Evolutionary conservation across 2,797 vertebrate genomes (phyloP).

Genomic region (Xenops minutus): DNA sequence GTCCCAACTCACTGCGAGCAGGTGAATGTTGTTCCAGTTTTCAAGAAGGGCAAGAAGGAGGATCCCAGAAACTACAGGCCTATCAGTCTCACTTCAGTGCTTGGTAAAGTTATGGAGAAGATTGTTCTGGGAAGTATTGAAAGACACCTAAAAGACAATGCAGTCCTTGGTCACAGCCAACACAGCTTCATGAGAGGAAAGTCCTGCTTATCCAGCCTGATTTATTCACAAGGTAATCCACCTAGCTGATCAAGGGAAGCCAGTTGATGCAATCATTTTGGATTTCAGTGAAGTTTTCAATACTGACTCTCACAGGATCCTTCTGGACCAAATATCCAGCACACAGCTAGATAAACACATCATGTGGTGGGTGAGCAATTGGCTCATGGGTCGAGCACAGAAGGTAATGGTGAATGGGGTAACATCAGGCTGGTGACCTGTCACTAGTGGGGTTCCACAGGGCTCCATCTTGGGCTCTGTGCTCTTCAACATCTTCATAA

Average conservation of each 20-base stretch:
- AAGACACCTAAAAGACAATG: neutral
- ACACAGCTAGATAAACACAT: neutral
- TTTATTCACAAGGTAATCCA: neutral
- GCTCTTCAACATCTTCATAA: neutral
- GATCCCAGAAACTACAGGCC: neutral
- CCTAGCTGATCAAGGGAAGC: neutral
- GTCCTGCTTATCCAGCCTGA: neutral
- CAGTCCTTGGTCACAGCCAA: neutral
- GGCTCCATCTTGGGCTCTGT: neutral
- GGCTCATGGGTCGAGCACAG: neutral
- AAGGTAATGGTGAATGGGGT: neutral
- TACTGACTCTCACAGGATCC: neutral
- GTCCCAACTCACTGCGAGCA: neutral
- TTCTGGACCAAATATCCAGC: neutral
- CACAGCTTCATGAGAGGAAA: neutral
- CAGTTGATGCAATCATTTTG: neutral
- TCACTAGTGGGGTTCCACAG: neutral
- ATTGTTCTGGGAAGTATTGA: neutral
- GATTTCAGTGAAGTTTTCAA: neutral
- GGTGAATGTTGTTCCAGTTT: neutral
- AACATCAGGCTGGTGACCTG: neutral
- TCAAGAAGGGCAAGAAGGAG: neutral
- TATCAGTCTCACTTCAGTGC: neutral
- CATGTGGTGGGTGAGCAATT: neutral
- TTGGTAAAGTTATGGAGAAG: neutral